Conservation (phyloP, 2,888 invertebrate species). For the Lordiphosa fenestrarum region DNA sequence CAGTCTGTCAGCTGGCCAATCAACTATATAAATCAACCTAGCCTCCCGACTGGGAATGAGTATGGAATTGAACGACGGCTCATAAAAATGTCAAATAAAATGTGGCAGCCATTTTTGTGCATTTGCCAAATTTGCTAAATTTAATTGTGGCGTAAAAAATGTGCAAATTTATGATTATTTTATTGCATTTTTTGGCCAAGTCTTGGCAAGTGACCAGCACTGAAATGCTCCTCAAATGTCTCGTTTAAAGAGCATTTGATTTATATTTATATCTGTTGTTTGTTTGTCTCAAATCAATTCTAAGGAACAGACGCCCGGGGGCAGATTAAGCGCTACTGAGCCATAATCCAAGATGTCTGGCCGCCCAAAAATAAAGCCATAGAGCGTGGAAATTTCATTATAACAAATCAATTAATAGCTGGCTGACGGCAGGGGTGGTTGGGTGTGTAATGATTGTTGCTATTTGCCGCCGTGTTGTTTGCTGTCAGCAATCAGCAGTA, state of each 20-base stretch:
- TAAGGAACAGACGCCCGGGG: slow-evolving; percentile 13
- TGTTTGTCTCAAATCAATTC: slow-evolving; percentile 14
- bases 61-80: slow-evolving; percentile 32
- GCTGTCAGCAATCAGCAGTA: slow-evolving; percentile 66
- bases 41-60: slow-evolving; percentile 32
- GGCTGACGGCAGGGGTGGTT: slow-evolving; percentile 27
- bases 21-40: slow-evolving; percentile 58
- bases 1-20: slow-evolving; percentile 47
- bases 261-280: slow-evolving; percentile 17
- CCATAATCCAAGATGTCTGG: slow-evolving; percentile 13
- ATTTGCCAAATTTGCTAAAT: slow-evolving; percentile 69
- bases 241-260: slow-evolving; percentile 27
- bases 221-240: slow-evolving; percentile 35
- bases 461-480: slow-evolving; percentile 61
- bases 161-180: slow-evolving; percentile 65
- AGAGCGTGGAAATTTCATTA: slow-evolving; percentile 67
- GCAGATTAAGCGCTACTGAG: slow-evolving; percentile 11
- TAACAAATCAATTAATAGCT: slow-evolving; percentile 70
- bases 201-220: slow-evolving; percentile 54
- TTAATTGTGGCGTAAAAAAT: slow-evolving; percentile 60
- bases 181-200: slow-evolving; percentile 45
- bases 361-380: slow-evolving; percentile 29
- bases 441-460: slow-evolving; percentile 50
- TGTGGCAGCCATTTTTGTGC: slow-evolving; percentile 66
- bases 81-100: slow-evolving; percentile 71